These are phyloP conservation scores for Myodes glareolus DNA, from an alignment of 2,113 vertebrate species.

Conservation along the genomic window DNA sequence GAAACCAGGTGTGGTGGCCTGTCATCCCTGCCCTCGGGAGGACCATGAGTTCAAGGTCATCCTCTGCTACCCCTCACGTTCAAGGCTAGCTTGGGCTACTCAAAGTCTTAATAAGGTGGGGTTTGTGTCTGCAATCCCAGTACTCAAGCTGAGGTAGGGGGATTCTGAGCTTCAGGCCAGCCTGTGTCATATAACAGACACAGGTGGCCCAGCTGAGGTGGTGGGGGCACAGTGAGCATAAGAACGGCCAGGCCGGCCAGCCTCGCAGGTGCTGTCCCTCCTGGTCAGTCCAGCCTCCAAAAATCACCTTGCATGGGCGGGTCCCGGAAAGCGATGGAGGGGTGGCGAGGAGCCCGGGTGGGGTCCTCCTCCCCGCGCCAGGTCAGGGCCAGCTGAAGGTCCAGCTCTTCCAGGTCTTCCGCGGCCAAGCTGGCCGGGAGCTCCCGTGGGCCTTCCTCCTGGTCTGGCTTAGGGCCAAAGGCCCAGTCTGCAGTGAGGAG, in stretches of 20 bases:
- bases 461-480: slow-evolving; percentile 90
- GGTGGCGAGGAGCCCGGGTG: fast-evolving
- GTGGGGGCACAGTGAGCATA: neutral
- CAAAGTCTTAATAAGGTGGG: neutral
- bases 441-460: slow-evolving; percentile 84
- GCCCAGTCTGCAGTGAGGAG: slow-evolving; percentile 87
- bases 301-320: neutral
- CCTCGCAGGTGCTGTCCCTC: neutral
- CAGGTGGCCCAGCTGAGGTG: neutral
- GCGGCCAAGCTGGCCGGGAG: slow-evolving; percentile 73
- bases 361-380: slow-evolving; percentile 51
- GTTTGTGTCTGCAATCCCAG: neutral
- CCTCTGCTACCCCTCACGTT: neutral
- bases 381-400: slow-evolving; percentile 79
- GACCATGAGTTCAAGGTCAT: neutral
- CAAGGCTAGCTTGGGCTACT: neutral
- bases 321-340: slow-evolving; percentile 77
- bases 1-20: neutral
- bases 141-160: neutral
- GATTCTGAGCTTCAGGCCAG: neutral
- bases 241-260: no score
- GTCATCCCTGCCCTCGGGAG: neutral
- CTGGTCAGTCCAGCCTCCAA: neutral
- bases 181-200: neutral
- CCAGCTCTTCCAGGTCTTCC: slow-evolving; percentile 78